A percentile compares a stretch with the other conserved stretches of the same genome.
phyloP scores from a whole-genome alignment of 2,797 vertebrate species.

The Okamejei kenojei region DNA sequence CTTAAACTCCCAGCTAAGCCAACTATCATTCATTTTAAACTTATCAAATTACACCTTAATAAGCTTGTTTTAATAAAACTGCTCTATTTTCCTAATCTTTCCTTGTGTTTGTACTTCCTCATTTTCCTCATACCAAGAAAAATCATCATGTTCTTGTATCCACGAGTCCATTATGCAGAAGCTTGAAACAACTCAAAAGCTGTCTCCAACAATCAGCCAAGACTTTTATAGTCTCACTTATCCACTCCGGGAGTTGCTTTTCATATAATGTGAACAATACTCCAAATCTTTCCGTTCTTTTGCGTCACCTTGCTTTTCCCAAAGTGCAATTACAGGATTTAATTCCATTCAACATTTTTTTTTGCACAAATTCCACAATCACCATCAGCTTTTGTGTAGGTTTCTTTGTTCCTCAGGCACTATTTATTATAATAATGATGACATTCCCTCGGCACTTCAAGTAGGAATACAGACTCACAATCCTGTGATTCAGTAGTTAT shows the following conservation, averaged over 20 bases:
- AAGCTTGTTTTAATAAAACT: background rate
- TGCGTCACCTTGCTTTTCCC: background rate
- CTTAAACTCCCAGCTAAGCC: background rate
- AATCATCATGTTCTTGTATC: background rate
- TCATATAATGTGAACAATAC: background rate
- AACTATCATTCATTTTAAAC: background rate
- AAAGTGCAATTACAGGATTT: background rate
- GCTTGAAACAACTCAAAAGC: background rate
- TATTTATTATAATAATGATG: background rate
- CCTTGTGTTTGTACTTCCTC: background rate
- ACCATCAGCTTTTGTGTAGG: background rate
- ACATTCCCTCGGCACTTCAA: background rate
- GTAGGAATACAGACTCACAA: background rate
- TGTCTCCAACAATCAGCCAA: background rate
- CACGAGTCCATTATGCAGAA: too few species aligned
- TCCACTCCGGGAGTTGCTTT: background rate
- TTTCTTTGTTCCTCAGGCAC: background rate
- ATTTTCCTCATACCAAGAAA: background rate
- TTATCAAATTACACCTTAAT: background rate
- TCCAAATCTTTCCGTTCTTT: background rate
- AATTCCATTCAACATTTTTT: background rate
- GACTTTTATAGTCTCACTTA: background rate
- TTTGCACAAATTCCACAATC: background rate
- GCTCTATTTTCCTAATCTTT: background rate
- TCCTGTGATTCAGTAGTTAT: background rate